Percentiles rank a stretch among this genome's conserved stretches.
These are phyloP conservation scores for Achroia grisella DNA, from an alignment of 1,140 invertebrate species.

Conservation along the genomic window DNA sequence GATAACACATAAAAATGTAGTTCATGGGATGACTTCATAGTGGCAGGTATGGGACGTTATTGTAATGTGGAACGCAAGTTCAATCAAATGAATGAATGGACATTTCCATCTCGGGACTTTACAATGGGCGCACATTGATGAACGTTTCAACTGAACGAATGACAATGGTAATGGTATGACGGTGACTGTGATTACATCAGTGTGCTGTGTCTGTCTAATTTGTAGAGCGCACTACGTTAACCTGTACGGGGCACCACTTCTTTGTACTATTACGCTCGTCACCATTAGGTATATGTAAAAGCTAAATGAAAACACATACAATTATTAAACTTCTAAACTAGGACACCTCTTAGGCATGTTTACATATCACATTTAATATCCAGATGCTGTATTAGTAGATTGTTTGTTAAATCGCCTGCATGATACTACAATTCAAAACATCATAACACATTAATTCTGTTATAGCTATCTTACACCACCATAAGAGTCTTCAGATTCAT, in stretches of 20 bases:
- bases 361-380: too few relatives aligned
- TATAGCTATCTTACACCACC: slow-evolving; percentile 14
- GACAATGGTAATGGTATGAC: slow-evolving; percentile 37
- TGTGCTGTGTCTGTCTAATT: slow-evolving; percentile 48
- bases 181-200: slow-evolving; percentile 36
- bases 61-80: slow-evolving; percentile 28
- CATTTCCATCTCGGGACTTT: not conserved
- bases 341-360: not conserved
- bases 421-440: slow-evolving; percentile 17
- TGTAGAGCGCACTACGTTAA: not conserved
- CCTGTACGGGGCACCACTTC: not conserved
- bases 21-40: slow-evolving; percentile 48
- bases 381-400: too few relatives aligned
- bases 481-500: slow-evolving; percentile 4
- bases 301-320: slow-evolving; percentile 15
- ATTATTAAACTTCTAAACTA: not conserved
- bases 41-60: slow-evolving; percentile 13
- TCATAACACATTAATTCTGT: slow-evolving; percentile 11
- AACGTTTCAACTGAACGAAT: slow-evolving; percentile 24
- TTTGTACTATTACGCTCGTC: too few relatives aligned
- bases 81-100: slow-evolving; percentile 25
- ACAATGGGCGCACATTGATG: not conserved
- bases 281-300: too few relatives aligned
- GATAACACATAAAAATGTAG: slow-evolving; percentile 50
- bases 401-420: slow-evolving; percentile 13